Base-by-base conservation (phyloP, 2,888 invertebrate genomes). In the Teleogryllus oceanicus region DNA sequence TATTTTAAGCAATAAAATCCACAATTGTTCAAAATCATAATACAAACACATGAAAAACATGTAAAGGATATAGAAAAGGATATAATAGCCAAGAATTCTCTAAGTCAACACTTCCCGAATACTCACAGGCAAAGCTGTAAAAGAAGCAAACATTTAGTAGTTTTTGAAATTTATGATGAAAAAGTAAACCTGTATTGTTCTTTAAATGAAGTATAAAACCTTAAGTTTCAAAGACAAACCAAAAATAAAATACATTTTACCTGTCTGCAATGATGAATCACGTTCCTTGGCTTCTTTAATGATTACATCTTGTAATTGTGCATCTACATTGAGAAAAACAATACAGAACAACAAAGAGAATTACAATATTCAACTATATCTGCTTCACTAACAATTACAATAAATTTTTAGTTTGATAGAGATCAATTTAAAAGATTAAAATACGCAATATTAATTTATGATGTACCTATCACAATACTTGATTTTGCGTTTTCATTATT, bases 231-330 rank as follows among this genome's bases (percentile, higher is more conserved):
- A 18, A n/a, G 13, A 8, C n/a, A 18, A 18, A 18, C 13, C 0
- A 18, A 62, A 62, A 16, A 13, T 62, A 62, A 18, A n/a, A 62
- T 1, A n/a, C 3, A 11, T 62, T 62, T 83, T 83, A 87, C 87
- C 86, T 80, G 84, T 84, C 62, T 83, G 82, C 82, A 86, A 83
- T 0, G 82, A 80, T 74, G 86, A 83, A 83, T 86, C 82, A 79
- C 84, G 80, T 75, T 83, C 49, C 81, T 84, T 85, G 4, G 86
- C 86, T 78, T 82, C 83, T 76, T 81, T 83, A 49, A 87, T 82
- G 75, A 87, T 83, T 79, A 84, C 80, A 4, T 87, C 85, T 84
- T 37, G 37, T 37, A 37, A 37, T 1, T 37, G 37, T 10, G 37
- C 37, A 37, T 37, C 37, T 37, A 37, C 8, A 8, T 37, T 37